Conservation (phyloP, 2,113 vertebrate genomes). For the Psammodynastes pulverulentus region DNA sequence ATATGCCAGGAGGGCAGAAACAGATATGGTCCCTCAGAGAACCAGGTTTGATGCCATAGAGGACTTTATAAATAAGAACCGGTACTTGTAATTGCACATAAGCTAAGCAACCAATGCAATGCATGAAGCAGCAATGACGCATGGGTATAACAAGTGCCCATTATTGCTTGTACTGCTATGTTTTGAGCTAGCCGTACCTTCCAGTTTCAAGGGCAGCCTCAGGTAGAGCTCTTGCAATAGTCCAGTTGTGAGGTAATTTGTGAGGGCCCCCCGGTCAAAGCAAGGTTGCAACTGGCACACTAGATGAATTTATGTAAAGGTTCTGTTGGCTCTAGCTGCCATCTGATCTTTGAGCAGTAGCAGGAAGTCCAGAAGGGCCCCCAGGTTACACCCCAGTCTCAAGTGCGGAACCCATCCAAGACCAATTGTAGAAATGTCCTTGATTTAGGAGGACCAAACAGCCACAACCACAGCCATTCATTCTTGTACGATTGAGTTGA, state of each 20-base stretch:
- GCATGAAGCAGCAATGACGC: not conserved
- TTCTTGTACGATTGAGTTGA: not conserved
- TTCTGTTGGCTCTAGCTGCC: not conserved
- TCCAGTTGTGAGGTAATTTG: not conserved
- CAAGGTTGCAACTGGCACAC: not conserved
- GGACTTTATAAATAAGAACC: not conserved
- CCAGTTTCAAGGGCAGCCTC: not conserved
- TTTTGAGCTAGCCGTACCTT: not conserved
- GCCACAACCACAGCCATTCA: not conserved
- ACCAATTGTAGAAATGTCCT: not conserved
- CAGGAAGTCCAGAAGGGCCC: not conserved
- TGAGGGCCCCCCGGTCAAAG: not conserved
- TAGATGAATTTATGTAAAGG: not conserved
- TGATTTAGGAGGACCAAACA: not conserved
- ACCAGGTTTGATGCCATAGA: not conserved
- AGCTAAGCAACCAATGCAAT: not conserved
- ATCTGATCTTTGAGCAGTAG: not conserved
- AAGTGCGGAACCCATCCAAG: not conserved
- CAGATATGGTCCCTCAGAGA: not conserved
- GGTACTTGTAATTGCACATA: not conserved
- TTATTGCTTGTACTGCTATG: not conserved
- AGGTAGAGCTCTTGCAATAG: not conserved
- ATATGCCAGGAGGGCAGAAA: not conserved
- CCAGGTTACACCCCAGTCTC: not conserved
- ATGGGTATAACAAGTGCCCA: not conserved